These are phyloP conservation scores for Nymphalis io DNA, from an alignment of 1,140 invertebrate species.

Conservation along the genomic window DNA sequence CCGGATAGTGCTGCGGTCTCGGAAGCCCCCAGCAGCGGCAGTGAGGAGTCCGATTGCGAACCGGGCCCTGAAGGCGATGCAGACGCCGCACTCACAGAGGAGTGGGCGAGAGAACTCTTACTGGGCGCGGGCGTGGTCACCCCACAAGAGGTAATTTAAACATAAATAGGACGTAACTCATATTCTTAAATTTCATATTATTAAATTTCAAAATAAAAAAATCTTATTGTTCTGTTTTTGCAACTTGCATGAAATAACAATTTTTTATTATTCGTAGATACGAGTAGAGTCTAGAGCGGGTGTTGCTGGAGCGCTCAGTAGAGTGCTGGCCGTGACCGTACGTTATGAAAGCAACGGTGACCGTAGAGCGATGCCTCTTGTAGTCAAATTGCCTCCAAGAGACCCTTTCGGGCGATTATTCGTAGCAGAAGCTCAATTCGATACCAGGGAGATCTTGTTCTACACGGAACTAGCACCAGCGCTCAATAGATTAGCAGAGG, in stretches of 20 bases:
- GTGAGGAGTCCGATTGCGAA: conserved; percentile 73
- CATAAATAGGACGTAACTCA: too few species aligned
- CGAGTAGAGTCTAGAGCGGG: conserved; percentile 65
- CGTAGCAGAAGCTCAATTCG: conserved; percentile 90
- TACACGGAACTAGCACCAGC: conserved; percentile 86
- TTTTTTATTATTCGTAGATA: conserved; percentile 48
- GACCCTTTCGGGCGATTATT: conserved; percentile 88
- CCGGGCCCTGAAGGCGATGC: conserved; percentile 52
- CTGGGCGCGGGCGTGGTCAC: conserved; percentile 60
- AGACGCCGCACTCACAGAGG: conserved; percentile 67
- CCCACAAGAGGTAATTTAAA: conserved; percentile 57
- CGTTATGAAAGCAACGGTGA: conserved; percentile 65
- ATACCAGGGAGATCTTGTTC: conserved; percentile 90
- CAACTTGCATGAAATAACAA: background rate
- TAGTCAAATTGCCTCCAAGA: conserved; percentile 88
- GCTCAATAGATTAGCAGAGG: conserved; percentile 72
- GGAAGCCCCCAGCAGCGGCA: conserved; percentile 69
- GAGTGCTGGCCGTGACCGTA: conserved; percentile 68
- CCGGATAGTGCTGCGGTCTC: conserved; percentile 67
- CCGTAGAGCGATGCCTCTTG: conserved; percentile 79
- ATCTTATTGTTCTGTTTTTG: too few species aligned
- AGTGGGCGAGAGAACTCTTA: conserved; percentile 70
- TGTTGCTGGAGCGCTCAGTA: conserved; percentile 66
- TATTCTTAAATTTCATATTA: too few species aligned
- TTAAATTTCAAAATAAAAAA: too few species aligned